Evolutionary conservation across 2,797 vertebrate species (phyloP).

Genomic region (Sebastolobus alascanus): DNA sequence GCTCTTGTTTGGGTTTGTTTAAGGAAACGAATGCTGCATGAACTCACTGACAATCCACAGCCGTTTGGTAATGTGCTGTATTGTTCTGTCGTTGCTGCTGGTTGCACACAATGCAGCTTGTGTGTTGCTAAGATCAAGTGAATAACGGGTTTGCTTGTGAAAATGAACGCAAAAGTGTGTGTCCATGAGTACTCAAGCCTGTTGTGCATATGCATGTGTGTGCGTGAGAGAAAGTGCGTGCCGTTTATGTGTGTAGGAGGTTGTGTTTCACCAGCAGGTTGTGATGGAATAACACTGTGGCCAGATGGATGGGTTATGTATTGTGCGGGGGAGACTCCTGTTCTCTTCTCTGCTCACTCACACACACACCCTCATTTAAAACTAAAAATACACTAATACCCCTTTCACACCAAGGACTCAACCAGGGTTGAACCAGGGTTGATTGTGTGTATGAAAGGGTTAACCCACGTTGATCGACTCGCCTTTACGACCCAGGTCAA

Average conservation of each 20-base stretch:
- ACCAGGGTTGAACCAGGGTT: too few relatives aligned
- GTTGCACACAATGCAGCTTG: constrained; percentile 45
- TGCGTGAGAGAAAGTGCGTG: neutral
- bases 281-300: constrained; percentile 65
- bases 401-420: too few relatives aligned
- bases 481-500: too few relatives aligned
- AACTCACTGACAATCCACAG: constrained; percentile 32
- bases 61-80: constrained; percentile 30
- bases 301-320: constrained; percentile 70
- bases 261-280: constrained; percentile 69
- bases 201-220: neutral
- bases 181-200: constrained; percentile 10
- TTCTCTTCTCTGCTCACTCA: constrained; percentile 51
- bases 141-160: constrained; percentile 35
- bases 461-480: too few relatives aligned
- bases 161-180: constrained; percentile 47
- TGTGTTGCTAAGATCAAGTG: constrained; percentile 63
- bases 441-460: too few relatives aligned
- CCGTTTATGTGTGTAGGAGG: constrained; percentile 54
- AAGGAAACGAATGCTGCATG: constrained; percentile 47
- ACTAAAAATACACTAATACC: constrained; percentile 61
- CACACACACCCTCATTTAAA: constrained; percentile 43
- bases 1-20: constrained; percentile 48
- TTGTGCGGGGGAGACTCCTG: constrained; percentile 70
- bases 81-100: constrained; percentile 42